Evolutionary conservation across 1,140 invertebrate genomes (phyloP).

Genomic region (Mycetomoellerius zeteki): DNA sequence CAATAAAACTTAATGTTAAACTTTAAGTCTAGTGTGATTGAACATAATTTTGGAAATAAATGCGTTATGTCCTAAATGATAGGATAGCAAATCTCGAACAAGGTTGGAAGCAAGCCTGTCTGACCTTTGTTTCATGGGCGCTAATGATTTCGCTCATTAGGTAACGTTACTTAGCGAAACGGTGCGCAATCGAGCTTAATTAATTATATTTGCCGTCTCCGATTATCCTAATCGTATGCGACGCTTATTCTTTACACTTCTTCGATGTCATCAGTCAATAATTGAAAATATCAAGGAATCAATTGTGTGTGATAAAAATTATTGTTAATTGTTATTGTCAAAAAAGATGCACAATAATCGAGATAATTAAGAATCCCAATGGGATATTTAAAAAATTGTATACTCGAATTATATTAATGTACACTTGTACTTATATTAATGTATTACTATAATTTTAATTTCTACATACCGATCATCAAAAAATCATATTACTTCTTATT

Average conservation of each 20-base stretch:
- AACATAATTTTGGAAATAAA: slow-evolving; percentile 63
- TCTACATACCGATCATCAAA: background rate
- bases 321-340: background rate
- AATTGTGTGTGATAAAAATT: background rate
- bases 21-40: slow-evolving; percentile 34
- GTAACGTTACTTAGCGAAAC: slow-evolving; percentile 67
- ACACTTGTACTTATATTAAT: no score
- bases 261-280: background rate
- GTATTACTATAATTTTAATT: background rate
- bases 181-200: slow-evolving; percentile 73
- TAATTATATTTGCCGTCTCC: slow-evolving; percentile 74
- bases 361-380: background rate
- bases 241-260: slow-evolving; percentile 1
- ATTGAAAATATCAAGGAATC: background rate
- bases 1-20: slow-evolving; percentile 3
- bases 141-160: slow-evolving; percentile 78
- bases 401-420: background rate
- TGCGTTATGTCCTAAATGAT: slow-evolving; percentile 31
- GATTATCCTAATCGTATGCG: slow-evolving; percentile 66
- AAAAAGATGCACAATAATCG: background rate
- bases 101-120: slow-evolving; percentile 11
- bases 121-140: slow-evolving; percentile 68
- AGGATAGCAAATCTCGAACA: slow-evolving; percentile 30
- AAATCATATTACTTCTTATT: background rate
- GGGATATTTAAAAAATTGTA: background rate